Base-by-base conservation (phyloP, 1,140 invertebrate genomes). In the Apolygus lucorum region DNA sequence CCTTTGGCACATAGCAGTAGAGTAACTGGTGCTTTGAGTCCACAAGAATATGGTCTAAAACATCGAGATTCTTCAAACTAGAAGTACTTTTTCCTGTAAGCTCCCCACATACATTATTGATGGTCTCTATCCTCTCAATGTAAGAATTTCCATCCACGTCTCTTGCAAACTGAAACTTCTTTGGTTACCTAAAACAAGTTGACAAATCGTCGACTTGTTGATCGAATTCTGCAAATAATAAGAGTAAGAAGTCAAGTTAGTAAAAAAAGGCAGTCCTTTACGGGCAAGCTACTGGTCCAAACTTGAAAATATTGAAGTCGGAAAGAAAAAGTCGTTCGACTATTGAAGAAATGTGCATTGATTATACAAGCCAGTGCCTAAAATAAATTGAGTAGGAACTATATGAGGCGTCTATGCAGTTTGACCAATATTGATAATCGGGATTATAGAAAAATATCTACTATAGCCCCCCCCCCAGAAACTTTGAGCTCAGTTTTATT, bases 1-100 rank as follows among this genome's bases (percentile, higher is more conserved):
- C 90, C 85, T 96, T 96, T 67, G 94, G 93, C 64, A 96, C 92
- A 79, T 95, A 95, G 78, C 94, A 96, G 77, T 95, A 96, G 0
- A 96, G 81, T 1, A 95, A 78, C 75, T 90, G 88, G 74, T 92
- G 88, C 64, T 86, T 83, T 74, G 89, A 87, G 76, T 94, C 90
- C 21, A 93, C 86, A 69, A 93, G 81, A 77, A 93, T 84, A 77
- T 92, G 90, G 74, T 86, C 83, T 73, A 90, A 69, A 26, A 76
- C 68, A 54, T 75, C 71, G 29, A 63, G 73, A 26, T 76, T 71
- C 22, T 73, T 66, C 11, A 71, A 29, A 11, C 74, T 62, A n/a
- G n/a, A 54, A 34, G 68, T 68, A 1, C 70, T 64, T 54, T 52
- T 28, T 27, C 42, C 49, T 22, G 24, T 29, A 28, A 71, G 69